Conservation (phyloP, 2,888 invertebrate genomes). For the Orthonychiurus folsomi region DNA sequence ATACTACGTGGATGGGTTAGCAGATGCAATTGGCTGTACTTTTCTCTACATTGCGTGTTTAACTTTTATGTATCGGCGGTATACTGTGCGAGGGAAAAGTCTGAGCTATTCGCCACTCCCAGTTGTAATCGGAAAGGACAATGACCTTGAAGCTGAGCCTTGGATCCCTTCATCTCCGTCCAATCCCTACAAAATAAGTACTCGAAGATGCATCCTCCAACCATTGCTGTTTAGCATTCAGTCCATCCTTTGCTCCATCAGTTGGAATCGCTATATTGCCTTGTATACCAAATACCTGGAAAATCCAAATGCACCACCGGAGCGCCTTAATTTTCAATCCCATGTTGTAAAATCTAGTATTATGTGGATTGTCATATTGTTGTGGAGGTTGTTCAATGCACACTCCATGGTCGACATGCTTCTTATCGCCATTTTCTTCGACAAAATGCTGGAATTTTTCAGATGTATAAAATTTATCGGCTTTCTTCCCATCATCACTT, state of each 20-base stretch:
- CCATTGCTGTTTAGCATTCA: conserved; percentile 46
- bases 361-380: conserved; percentile 62
- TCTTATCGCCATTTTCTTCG: conserved; percentile 67
- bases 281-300: conserved; percentile 69
- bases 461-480: conserved; percentile 61
- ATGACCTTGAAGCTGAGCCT: background rate
- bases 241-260: conserved; percentile 62
- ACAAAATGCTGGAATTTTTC: conserved; percentile 70
- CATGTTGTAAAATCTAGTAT: conserved; percentile 41
- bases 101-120: conserved; percentile 9
- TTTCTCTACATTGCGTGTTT: conserved; percentile 62
- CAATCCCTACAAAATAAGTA: background rate
- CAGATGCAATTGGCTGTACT: conserved; percentile 63
- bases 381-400: conserved; percentile 71
- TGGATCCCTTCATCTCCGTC: background rate
- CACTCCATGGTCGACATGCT: conserved; percentile 67
- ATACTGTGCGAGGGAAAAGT: conserved; percentile 64
- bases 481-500: conserved; percentile 42
- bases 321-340: background rate
- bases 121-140: background rate
- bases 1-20: conserved; percentile 68
- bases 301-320: background rate
- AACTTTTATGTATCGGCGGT: conserved; percentile 56
- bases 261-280: conserved; percentile 77
- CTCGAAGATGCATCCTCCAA: background rate